phyloP scores from a whole-genome alignment of 2,888 invertebrate species.

The Eulithis prunata region DNA sequence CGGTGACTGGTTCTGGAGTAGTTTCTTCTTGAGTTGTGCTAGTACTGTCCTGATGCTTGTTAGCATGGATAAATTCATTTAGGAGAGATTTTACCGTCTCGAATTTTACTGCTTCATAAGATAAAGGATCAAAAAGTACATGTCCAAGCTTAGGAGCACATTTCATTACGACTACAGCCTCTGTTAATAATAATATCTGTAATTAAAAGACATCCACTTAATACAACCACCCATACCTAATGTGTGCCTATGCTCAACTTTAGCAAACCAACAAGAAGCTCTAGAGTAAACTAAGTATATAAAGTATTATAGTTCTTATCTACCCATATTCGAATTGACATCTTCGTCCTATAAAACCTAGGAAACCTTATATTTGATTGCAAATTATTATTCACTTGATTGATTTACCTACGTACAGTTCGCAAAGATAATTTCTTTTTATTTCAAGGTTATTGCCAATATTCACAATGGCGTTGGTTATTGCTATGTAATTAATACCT shows the following conservation, averaged over 20 bases:
- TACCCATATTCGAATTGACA: slow-evolving; percentile 35
- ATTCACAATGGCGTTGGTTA: too few relatives aligned
- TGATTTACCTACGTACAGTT: slow-evolving; percentile 24
- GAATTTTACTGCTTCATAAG: slow-evolving; percentile 46
- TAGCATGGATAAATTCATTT: slow-evolving; percentile 4
- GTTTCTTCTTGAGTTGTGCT: slow-evolving; percentile 5
- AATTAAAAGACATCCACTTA: slow-evolving; percentile 6
- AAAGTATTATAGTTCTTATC: slow-evolving; percentile 13
- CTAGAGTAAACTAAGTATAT: neutral
- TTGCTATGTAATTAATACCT: too few relatives aligned
- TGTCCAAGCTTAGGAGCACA: slow-evolving; percentile 59
- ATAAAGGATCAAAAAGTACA: slow-evolving; percentile 50
- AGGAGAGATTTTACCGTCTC: slow-evolving; percentile 15
- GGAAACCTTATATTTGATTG: slow-evolving; percentile 19
- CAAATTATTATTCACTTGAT: slow-evolving; percentile 20
- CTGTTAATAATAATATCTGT: slow-evolving; percentile 16
- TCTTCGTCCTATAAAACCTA: slow-evolving; percentile 18
- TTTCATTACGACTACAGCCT: slow-evolving; percentile 24
- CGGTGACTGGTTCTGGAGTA: neutral
- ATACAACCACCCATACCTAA: too few relatives aligned
- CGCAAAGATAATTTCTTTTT: neutral
- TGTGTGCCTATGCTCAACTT: too few relatives aligned
- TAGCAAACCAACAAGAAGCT: too few relatives aligned
- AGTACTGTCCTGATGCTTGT: neutral
- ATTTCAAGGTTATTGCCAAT: too few relatives aligned